Evolutionary conservation across 1,140 invertebrate species (phyloP).

Genomic region (Mizuhopecten yessoensis): DNA sequence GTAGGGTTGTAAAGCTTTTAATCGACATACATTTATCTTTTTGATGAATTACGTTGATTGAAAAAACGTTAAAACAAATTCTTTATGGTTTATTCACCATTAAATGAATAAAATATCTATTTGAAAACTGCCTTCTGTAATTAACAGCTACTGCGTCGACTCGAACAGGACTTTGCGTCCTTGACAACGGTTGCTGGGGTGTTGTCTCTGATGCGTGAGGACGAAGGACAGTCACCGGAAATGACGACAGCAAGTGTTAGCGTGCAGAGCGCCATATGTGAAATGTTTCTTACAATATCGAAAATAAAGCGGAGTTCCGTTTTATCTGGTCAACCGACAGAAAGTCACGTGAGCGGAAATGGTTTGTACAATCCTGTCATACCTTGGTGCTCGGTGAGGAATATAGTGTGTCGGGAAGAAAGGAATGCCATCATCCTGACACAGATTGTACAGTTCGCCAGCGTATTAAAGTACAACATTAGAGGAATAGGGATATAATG

Average conservation of each 20-base stretch:
- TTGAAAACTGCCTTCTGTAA: not conserved
- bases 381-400: not conserved
- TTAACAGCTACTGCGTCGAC: not conserved
- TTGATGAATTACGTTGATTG: too few species aligned
- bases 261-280: not conserved
- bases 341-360: not conserved
- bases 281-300: not conserved
- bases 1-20: too few species aligned
- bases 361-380: not conserved
- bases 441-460: not conserved
- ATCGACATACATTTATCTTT: too few species aligned
- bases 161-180: not conserved
- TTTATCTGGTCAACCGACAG: not conserved
- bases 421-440: not conserved
- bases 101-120: not conserved
- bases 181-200: not conserved
- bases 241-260: not conserved
- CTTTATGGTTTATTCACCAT: too few species aligned
- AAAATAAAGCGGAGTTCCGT: not conserved
- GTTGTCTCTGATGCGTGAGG: not conserved
- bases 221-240: not conserved
- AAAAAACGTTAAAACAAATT: too few species aligned
- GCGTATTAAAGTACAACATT: not conserved
- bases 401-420: not conserved
- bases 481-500: not conserved